These are phyloP conservation scores for Hipparchia semele DNA, from an alignment of 2,888 invertebrate genomes.

Conservation along the genomic window DNA sequence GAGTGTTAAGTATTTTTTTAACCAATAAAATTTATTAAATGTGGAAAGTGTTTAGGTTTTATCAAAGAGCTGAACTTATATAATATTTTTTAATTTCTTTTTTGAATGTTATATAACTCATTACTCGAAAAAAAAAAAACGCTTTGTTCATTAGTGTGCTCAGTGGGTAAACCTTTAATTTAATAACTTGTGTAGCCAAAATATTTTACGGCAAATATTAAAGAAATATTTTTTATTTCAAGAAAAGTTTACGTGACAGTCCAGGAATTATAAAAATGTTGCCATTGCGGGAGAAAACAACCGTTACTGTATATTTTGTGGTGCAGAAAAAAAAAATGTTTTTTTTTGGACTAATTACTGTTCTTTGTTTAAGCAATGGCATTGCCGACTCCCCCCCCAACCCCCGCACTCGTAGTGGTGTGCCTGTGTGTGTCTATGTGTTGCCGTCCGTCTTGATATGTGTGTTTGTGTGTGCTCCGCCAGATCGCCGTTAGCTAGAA, in stretches of 20 bases:
- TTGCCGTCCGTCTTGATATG: slow-evolving; percentile 80
- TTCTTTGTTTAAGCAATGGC: slow-evolving; percentile 60
- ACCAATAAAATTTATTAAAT: too few species aligned
- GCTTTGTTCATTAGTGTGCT: background rate
- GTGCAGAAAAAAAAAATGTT: slow-evolving; percentile 34
- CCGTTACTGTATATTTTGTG: slow-evolving; percentile 27
- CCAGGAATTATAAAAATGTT: slow-evolving; percentile 74
- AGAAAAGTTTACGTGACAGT: slow-evolving; percentile 28
- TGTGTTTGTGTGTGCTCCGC: slow-evolving; percentile 76
- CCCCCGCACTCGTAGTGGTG: slow-evolving; percentile 66
- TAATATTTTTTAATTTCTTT: background rate
- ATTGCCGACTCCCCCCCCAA: slow-evolving; percentile 51
- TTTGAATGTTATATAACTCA: background rate
- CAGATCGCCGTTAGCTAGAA: slow-evolving; percentile 78
- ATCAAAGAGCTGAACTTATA: background rate
- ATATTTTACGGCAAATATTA: background rate
- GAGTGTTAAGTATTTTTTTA: too few species aligned
- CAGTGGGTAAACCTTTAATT: background rate
- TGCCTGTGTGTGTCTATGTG: slow-evolving; percentile 74
- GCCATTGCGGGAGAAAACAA: slow-evolving; percentile 59
- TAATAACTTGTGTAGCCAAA: background rate
- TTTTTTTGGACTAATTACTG: slow-evolving; percentile 19
- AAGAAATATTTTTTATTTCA: slow-evolving; percentile 3
- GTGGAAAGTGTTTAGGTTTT: background rate
- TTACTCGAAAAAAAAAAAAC: background rate